phyloP scores from a whole-genome alignment of 1,140 invertebrate species.

The Manduca sexta region DNA sequence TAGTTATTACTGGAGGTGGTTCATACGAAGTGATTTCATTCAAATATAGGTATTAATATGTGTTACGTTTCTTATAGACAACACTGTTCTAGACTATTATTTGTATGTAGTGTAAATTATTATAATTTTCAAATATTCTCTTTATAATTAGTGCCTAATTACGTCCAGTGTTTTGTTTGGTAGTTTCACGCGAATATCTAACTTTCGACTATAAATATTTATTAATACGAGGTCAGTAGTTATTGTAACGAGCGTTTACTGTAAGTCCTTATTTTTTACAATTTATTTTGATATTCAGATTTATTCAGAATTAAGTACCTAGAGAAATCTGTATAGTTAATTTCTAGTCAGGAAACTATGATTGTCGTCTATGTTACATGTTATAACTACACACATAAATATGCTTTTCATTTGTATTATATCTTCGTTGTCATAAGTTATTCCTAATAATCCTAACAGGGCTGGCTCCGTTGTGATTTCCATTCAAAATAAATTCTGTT shows the following conservation, averaged over 20 bases:
- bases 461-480: slow-evolving; percentile 4
- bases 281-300: slow-evolving; percentile 41
- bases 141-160: slow-evolving; percentile 62
- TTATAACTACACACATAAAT: slow-evolving; percentile 2
- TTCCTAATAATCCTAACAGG: slow-evolving; percentile 13
- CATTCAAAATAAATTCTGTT: too few species aligned
- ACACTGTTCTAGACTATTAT: slow-evolving; percentile 59
- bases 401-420: slow-evolving; percentile 1
- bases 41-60: slow-evolving; percentile 65
- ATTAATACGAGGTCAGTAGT: slow-evolving; percentile 68
- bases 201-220: slow-evolving; percentile 63
- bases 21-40: slow-evolving; percentile 56
- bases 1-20: slow-evolving; percentile 60
- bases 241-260: slow-evolving; percentile 35
- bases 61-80: slow-evolving; percentile 60
- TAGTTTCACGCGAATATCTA: slow-evolving; percentile 50
- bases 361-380: slow-evolving; percentile 52
- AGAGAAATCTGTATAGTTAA: slow-evolving; percentile 48
- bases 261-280: slow-evolving; percentile 40
- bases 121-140: slow-evolving; percentile 52
- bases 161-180: slow-evolving; percentile 65
- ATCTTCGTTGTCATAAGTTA: neutral
- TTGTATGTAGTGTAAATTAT: slow-evolving; percentile 67
- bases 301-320: slow-evolving; percentile 31
- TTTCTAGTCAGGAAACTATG: slow-evolving; percentile 68